Percentiles rank a stretch among this genome's conserved stretches.
phyloP scores from a whole-genome alignment of 2,797 vertebrate genomes.

The Sciurus carolinensis region DNA sequence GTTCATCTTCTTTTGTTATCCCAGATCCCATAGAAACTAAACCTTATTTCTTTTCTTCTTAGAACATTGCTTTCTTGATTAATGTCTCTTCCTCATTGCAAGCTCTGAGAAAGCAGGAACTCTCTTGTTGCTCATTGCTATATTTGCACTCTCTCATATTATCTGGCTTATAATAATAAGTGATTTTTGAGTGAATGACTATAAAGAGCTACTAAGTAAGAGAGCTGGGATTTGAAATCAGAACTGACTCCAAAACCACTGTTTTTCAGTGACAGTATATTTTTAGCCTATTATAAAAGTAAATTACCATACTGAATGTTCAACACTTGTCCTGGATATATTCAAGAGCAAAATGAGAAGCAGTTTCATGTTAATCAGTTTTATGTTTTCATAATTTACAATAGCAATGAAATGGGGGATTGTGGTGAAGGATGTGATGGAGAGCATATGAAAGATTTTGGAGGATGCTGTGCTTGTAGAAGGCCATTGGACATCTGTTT shows the following conservation, averaged over 20 bases:
- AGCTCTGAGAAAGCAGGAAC: not conserved
- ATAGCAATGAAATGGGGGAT: constrained; percentile 30
- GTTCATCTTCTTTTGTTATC: not conserved
- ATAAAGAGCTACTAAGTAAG: constrained; percentile 23
- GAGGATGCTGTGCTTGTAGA: not conserved
- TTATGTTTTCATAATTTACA: constrained; percentile 25
- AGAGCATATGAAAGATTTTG: not conserved
- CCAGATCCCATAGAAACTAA: not conserved
- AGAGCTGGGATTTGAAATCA: constrained; percentile 44
- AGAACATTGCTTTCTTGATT: not conserved
- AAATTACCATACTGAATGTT: not conserved
- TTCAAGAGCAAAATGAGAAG: constrained; percentile 25
- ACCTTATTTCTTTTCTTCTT: constrained; percentile 20
- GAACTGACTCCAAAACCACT: constrained; percentile 1
- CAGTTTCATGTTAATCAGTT: not conserved
- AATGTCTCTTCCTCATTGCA: not conserved
- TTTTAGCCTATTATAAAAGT: constrained; percentile 30
- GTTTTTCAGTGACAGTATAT: not conserved
- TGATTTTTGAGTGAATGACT: constrained; percentile 44
- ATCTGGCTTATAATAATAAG: constrained; percentile 8
- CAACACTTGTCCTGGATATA: not conserved
- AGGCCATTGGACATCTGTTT: not conserved
- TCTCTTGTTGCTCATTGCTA: not conserved
- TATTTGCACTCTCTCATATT: not conserved
- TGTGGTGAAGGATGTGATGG: not conserved